A percentile compares a stretch with the other conserved stretches of the same genome.
Evolutionary conservation across 92 coral and sea anemone genomes (phyloP).

Genomic region (Phenganax subtilis): DNA sequence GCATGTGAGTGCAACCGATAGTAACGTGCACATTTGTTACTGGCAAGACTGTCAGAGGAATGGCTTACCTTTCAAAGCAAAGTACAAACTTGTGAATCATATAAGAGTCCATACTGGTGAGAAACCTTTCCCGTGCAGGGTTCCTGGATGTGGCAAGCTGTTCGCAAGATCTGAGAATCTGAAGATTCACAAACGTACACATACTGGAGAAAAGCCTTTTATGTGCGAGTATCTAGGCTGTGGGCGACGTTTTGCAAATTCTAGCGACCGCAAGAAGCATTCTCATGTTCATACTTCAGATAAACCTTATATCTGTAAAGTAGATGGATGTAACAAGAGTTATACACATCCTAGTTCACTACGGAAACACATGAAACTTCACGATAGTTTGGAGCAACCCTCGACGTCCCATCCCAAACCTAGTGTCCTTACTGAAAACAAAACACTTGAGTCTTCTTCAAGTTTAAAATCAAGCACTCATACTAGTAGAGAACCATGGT

Average conservation of each 20-base stretch:
- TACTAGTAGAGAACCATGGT: too few relatives aligned
- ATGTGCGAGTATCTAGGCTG: conserved; percentile 94
- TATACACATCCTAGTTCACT: conserved; percentile 98
- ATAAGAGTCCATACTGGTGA: conserved; percentile 98
- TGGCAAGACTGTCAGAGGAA: conserved; percentile 94
- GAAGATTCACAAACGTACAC: conserved; percentile 95
- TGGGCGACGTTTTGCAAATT: conserved; percentile 98
- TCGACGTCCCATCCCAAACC: conserved; percentile 17
- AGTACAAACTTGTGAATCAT: conserved; percentile 96
- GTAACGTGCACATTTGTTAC: conserved; percentile 84
- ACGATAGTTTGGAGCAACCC: conserved; percentile 46
- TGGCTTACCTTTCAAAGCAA: conserved; percentile 96
- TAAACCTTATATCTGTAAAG: conserved; percentile 94
- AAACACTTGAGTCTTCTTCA: too few relatives aligned
- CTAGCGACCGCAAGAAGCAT: conserved; percentile 96
- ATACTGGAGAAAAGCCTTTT: conserved; percentile 97
- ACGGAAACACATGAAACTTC: conserved; percentile 98
- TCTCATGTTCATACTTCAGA: conserved; percentile 99
- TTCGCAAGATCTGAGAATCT: conserved; percentile 98
- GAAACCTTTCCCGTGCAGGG: conserved; percentile 94
- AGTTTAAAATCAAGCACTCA: too few relatives aligned
- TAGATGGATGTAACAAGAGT: conserved; percentile 97
- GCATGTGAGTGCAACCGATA: conserved; percentile 86
- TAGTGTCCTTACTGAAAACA: neutral
- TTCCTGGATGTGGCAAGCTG: conserved; percentile 94